phyloP scores from a whole-genome alignment of 2,113 vertebrate genomes.

The Ovibos moschatus region DNA sequence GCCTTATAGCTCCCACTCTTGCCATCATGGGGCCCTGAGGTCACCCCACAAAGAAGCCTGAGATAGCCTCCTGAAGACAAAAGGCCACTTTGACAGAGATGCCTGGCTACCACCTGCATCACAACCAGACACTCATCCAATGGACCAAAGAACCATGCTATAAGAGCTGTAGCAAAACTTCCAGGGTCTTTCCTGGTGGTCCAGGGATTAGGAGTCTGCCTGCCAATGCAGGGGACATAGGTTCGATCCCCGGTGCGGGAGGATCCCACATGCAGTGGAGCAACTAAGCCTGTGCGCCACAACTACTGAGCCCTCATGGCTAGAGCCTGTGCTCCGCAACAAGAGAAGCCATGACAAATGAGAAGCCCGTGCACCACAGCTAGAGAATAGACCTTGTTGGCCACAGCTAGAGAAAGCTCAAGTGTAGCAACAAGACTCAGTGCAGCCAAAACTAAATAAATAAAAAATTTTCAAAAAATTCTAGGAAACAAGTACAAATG shows the following conservation, averaged over 20 bases:
- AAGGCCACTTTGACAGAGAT: background rate
- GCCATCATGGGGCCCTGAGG: background rate
- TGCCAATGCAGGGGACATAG: background rate
- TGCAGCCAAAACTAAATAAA: background rate
- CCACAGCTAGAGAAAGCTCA: background rate
- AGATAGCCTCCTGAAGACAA: background rate
- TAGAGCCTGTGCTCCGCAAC: background rate
- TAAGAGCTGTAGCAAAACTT: background rate
- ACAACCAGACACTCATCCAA: rapidly evolving
- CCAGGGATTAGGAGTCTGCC: background rate
- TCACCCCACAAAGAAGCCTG: background rate
- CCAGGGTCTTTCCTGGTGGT: background rate
- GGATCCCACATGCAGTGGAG: background rate
- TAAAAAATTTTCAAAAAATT: background rate
- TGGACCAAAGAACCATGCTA: background rate
- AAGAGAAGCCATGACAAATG: background rate
- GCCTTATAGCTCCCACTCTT: rapidly evolving
- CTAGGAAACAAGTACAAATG: background rate
- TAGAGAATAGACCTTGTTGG: too few relatives aligned
- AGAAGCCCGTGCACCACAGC: background rate
- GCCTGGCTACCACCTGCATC: background rate
- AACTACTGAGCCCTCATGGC: background rate
- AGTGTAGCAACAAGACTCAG: background rate
- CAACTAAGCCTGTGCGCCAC: rapidly evolving
- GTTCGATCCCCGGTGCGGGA: rapidly evolving